Conservation (phyloP, 2,888 invertebrate species). For the Anarsia innoxiella region DNA sequence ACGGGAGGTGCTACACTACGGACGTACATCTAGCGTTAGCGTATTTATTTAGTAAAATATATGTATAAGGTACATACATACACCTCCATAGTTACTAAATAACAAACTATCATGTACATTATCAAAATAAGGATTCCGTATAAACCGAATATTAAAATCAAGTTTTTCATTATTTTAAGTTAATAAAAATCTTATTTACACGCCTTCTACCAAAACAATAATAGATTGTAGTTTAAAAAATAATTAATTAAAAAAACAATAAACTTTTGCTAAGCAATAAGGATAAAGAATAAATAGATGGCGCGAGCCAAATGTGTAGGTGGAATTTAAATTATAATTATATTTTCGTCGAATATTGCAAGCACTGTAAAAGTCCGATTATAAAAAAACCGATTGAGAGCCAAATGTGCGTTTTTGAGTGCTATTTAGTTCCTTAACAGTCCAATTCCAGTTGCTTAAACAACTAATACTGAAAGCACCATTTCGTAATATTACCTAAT, state of each 20-base stretch:
- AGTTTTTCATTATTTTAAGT: constrained; percentile 29
- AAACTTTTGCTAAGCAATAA: constrained; percentile 62
- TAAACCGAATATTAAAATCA: constrained; percentile 31
- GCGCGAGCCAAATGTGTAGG: constrained; percentile 13
- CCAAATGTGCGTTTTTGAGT: constrained; percentile 46
- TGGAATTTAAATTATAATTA: not conserved
- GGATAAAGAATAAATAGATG: constrained; percentile 51
- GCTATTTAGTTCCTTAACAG: constrained; percentile 29
- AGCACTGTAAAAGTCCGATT: not conserved
- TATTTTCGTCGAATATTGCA: not conserved
- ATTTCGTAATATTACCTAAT: constrained; percentile 49
- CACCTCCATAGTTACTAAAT: constrained; percentile 62
- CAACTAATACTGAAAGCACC: constrained; percentile 74
- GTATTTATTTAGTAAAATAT: constrained; percentile 42
- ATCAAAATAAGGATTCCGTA: constrained; percentile 34
- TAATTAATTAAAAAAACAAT: constrained; percentile 41
- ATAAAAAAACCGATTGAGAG: constrained; percentile 21
- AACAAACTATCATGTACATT: constrained; percentile 62
- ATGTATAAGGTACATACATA: constrained; percentile 52
- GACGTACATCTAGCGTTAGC: constrained; percentile 31
- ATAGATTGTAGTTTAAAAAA: constrained; percentile 36
- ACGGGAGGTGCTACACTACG: too few species aligned
- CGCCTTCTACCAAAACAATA: constrained; percentile 51
- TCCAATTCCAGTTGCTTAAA: constrained; percentile 52
- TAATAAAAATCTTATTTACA: constrained; percentile 73